phyloP scores from a whole-genome alignment of 1,140 invertebrate species.

The Aphis gossypii region DNA sequence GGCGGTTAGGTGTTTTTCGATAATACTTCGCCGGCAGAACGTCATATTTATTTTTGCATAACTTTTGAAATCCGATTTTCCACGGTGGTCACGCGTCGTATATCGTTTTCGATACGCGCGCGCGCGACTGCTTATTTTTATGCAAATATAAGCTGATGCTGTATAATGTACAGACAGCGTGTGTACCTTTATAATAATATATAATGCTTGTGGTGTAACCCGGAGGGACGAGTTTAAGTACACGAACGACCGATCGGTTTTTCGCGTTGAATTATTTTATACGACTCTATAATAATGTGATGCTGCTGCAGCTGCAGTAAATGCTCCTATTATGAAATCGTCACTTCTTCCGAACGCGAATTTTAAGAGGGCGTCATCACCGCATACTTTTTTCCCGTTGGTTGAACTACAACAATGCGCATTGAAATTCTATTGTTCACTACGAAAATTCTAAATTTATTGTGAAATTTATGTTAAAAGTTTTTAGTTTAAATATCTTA shows the following conservation, averaged over 20 bases:
- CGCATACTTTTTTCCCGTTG: neutral
- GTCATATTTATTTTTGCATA: constrained; percentile 17
- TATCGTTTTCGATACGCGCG: neutral
- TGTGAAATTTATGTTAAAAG: neutral
- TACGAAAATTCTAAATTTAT: neutral
- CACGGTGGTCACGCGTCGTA: neutral
- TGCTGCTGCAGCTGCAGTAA: neutral
- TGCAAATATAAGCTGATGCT: neutral
- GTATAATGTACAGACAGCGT: neutral
- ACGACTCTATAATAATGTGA: neutral
- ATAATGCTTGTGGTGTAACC: neutral
- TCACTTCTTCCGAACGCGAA: neutral
- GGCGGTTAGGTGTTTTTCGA: neutral
- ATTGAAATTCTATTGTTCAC: neutral
- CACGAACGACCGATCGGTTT: neutral
- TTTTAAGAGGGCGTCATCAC: neutral
- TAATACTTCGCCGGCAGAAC: neutral
- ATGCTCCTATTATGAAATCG: neutral
- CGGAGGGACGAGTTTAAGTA: neutral
- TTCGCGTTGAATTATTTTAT: constrained; percentile 1
- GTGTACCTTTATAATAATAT: too few species aligned
- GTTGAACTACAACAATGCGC: neutral
- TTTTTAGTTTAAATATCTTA: neutral
- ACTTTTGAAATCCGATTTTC: neutral
- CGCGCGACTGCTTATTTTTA: neutral